A percentile compares a stretch with the other conserved stretches of the same genome.
Evolutionary conservation across 2,888 invertebrate genomes (phyloP).

Genomic region (Corbicula japonica): DNA sequence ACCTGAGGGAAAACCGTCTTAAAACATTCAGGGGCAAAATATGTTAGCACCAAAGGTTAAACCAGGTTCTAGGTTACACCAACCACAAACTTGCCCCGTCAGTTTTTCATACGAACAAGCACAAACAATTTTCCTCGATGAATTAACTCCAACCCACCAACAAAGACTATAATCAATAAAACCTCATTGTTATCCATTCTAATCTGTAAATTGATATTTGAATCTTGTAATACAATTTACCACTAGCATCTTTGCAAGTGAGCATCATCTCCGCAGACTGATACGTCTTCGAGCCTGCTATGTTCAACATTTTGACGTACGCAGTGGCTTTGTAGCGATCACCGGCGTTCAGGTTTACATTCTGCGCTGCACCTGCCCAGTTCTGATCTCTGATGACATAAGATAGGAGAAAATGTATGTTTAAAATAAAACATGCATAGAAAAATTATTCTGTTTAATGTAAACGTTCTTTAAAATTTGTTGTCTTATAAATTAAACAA

Average conservation of each 20-base stretch:
- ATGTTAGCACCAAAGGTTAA: too few relatives aligned
- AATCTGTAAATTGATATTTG: neutral
- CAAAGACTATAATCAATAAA: too few relatives aligned
- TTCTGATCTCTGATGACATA: slow-evolving; percentile 20
- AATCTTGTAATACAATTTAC: neutral
- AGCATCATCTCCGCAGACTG: slow-evolving; percentile 29
- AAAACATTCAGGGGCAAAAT: too few relatives aligned
- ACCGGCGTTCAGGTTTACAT: slow-evolving; percentile 20
- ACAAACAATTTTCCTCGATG: too few relatives aligned
- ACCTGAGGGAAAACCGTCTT: too few relatives aligned
- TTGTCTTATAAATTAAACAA: neutral
- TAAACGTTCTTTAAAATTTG: neutral
- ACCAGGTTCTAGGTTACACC: too few relatives aligned
- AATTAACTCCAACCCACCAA: too few relatives aligned
- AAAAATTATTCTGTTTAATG: neutral
- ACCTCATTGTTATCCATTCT: neutral
- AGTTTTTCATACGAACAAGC: too few relatives aligned
- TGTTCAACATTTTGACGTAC: slow-evolving; percentile 45
- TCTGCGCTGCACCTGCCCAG: slow-evolving; percentile 42
- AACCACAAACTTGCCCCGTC: too few relatives aligned
- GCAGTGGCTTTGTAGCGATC: slow-evolving; percentile 30
- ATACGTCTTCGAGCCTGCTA: slow-evolving; percentile 13
- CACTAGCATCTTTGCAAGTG: slow-evolving; percentile 14
- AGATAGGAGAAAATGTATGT: too few relatives aligned
- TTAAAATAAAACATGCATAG: neutral